phyloP scores from a whole-genome alignment of 2,113 vertebrate species.

The Onychostoma macrolepis region DNA sequence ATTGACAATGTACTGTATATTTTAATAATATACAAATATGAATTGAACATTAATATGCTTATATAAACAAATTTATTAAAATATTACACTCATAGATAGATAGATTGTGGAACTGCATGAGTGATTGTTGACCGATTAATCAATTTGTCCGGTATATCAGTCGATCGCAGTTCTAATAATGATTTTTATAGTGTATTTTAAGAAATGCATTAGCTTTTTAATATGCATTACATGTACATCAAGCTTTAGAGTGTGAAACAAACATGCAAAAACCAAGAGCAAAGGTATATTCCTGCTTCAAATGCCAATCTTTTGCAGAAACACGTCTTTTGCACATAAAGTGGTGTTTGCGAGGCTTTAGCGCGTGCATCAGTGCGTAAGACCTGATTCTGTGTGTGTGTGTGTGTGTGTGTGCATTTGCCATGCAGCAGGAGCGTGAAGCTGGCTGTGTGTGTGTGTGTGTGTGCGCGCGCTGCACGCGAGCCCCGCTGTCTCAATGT shows the following conservation, averaged over 20 bases:
- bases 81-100: background rate
- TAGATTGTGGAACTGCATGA: background rate
- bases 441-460: constrained; percentile 40
- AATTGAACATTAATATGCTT: background rate
- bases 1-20: background rate
- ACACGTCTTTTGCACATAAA: background rate
- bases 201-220: background rate
- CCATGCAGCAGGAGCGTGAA: constrained; percentile 27
- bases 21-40: too few relatives aligned
- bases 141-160: background rate
- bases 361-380: background rate
- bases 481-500: constrained; percentile 71
- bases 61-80: background rate
- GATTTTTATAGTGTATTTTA: background rate
- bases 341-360: background rate
- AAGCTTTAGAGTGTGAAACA: background rate
- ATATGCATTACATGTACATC: background rate
- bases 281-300: background rate
- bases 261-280: background rate
- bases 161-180: background rate
- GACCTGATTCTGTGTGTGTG: background rate
- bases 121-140: background rate
- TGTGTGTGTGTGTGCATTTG: background rate
- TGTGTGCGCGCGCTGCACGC: constrained; percentile 16
- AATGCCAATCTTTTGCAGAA: background rate